These are phyloP conservation scores for Drosophila colorata DNA, from an alignment of 2,888 invertebrate species.

Conservation along the genomic window DNA sequence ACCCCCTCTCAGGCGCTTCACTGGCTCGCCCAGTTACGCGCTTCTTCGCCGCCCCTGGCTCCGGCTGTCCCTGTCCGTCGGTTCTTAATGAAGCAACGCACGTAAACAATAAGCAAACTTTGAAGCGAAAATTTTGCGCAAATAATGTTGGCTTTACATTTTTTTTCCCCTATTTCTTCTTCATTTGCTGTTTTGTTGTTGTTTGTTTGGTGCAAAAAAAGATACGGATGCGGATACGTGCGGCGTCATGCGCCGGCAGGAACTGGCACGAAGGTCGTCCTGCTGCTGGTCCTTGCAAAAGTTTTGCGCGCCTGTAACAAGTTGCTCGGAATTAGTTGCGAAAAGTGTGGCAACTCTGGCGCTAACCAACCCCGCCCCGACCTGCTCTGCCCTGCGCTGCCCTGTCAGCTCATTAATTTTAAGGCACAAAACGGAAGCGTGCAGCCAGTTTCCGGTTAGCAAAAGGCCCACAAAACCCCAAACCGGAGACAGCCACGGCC, in stretches of 20 bases:
- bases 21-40: too few relatives aligned
- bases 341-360: constrained; percentile 77
- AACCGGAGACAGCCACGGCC: constrained; percentile 62
- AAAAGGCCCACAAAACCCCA: constrained; percentile 41
- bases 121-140: constrained; percentile 79
- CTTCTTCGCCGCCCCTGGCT: too few relatives aligned
- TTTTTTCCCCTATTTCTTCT: constrained; percentile 15
- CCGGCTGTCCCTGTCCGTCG: constrained; percentile 15
- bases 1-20: not conserved
- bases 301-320: constrained; percentile 71
- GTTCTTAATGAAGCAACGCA: constrained; percentile 79
- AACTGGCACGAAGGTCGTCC: constrained; percentile 76
- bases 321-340: constrained; percentile 78
- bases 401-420: constrained; percentile 78
- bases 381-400: not conserved
- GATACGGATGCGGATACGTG: constrained; percentile 71
- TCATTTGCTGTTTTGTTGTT: constrained; percentile 1
- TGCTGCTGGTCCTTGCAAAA: constrained; percentile 54
- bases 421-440: constrained; percentile 82
- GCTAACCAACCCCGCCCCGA: not conserved
- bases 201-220: constrained; percentile 30
- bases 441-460: constrained; percentile 80
- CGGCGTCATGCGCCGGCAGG: constrained; percentile 72
- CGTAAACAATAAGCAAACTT: constrained; percentile 79
- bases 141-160: constrained; percentile 71